A percentile compares a stretch with the other conserved stretches of the same genome.
phyloP scores from a whole-genome alignment of 2,888 invertebrate species.

The Chymomyza amoena region DNA sequence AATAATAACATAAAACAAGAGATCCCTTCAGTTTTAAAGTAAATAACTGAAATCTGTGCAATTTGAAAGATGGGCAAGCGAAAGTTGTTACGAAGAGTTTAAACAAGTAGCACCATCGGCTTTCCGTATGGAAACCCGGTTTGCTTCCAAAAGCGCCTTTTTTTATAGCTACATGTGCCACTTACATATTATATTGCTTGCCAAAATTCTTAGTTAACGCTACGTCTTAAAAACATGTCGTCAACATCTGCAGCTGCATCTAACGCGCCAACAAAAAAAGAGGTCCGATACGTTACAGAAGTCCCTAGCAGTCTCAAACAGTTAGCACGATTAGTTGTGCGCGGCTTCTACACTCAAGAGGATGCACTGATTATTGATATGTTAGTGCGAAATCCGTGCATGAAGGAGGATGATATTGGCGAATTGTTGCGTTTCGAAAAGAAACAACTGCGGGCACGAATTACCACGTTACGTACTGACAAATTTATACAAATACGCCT shows the following conservation, averaged over 20 bases:
- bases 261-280: conserved; percentile 79
- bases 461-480: conserved; percentile 92
- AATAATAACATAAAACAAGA: background rate
- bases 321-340: conserved; percentile 91
- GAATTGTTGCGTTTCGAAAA: conserved; percentile 95
- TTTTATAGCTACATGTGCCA: background rate
- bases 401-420: conserved; percentile 92
- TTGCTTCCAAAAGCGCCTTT: background rate
- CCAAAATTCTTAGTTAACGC: background rate
- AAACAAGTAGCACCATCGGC: background rate
- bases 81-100: background rate
- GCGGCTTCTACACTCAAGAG: conserved; percentile 96
- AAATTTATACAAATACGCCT: conserved; percentile 95
- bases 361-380: conserved; percentile 97
- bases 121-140: background rate
- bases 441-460: conserved; percentile 93
- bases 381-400: conserved; percentile 96
- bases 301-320: conserved; percentile 96
- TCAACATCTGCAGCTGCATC: conserved; percentile 60
- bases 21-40: background rate
- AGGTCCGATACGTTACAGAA: conserved; percentile 90
- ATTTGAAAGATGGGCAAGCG: background rate
- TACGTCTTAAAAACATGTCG: conserved; percentile 42
- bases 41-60: background rate
- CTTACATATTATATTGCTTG: background rate